Evolutionary conservation across 2,888 invertebrate species (phyloP), one percentile per base, ranked within the genome.

Genomic region (Drosophila niveifrons): DNA sequence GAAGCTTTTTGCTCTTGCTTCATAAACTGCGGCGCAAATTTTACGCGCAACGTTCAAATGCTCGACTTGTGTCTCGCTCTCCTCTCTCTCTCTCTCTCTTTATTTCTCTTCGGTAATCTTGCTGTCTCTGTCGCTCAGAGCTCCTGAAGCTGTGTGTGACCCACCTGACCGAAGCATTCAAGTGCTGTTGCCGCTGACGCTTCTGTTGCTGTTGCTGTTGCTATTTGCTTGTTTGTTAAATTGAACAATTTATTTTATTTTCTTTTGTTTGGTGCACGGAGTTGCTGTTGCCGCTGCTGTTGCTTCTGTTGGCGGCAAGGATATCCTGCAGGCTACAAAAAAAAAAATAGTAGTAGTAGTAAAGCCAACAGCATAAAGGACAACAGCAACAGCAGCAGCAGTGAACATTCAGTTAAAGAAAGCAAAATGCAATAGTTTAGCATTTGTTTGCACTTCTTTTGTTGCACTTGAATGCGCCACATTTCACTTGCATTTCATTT

Each of bases 401-500:
- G 41, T n/a, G 23, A 23, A 23, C 23, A 23, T 23, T 23, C 39
- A 36, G 47, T 50, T 58, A 44, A 13, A 17, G 15, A 63, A 58
- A 66, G 63, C 69, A 57, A 70, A 79, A 64, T 70, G 78, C 68
- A 71, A 80, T 78, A 78, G 82, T 80, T 78, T 86, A 75, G 78
- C 78, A 80, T 83, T 81, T 78, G 75, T 73, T 81, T 80, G 78
- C 84, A 52, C 59, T 73, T 67, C 81, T 66, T 84, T 84, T 87
- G 77, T 84, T 79, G 85, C 80, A 82, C 59, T 46, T 79, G 85
- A 87, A 77, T 83, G 85, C 82, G 79, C 79, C 85, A 79, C 82
- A 84, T 87, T 87, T 84, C 85, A 87, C 74, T 84, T 79, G 79
- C 76, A 84, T 82, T 82, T 82, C 83, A 86, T 86, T 78, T 78